These are phyloP conservation scores for Lagria hirta DNA, from an alignment of 2,888 invertebrate species.

Conservation along the genomic window DNA sequence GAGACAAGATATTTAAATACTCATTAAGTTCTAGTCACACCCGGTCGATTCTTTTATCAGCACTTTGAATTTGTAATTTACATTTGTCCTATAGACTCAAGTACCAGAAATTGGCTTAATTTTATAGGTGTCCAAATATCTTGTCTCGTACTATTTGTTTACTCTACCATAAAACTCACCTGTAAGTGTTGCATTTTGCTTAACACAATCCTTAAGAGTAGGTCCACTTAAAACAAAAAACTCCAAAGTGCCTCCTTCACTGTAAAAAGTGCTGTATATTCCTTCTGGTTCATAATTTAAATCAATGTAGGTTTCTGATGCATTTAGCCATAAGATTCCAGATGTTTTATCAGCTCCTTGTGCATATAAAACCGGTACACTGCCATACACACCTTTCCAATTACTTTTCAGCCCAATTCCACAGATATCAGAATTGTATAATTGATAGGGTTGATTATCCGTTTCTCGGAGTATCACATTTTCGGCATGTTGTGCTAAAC, in stretches of 20 bases:
- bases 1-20: too few species aligned
- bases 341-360: conserved; percentile 63
- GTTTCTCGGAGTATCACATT: conserved; percentile 3
- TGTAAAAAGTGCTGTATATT: conserved; percentile 81
- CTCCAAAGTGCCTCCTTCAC: conserved; percentile 93
- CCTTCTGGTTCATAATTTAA: conserved; percentile 59
- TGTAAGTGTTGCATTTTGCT: conserved; percentile 83
- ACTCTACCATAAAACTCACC: conserved; percentile 64
- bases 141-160: conserved; percentile 73
- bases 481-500: conserved; percentile 14
- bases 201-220: conserved; percentile 76
- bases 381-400: conserved; percentile 33
- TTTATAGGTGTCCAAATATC: conserved; percentile 19
- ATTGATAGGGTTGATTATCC: conserved; percentile 7
- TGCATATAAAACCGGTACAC: conserved; percentile 88
- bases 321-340: conserved; percentile 68
- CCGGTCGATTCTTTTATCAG: too few species aligned
- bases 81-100: too few species aligned
- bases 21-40: too few species aligned
- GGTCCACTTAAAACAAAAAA: conserved; percentile 88
- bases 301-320: conserved; percentile 97
- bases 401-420: conserved; percentile 1
- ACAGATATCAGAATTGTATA: conserved; percentile 13
- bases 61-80: too few species aligned
- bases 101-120: too few species aligned